Evolutionary conservation across 2,113 vertebrate genomes (phyloP).

Genomic region (Halichoeres trimaculatus): DNA sequence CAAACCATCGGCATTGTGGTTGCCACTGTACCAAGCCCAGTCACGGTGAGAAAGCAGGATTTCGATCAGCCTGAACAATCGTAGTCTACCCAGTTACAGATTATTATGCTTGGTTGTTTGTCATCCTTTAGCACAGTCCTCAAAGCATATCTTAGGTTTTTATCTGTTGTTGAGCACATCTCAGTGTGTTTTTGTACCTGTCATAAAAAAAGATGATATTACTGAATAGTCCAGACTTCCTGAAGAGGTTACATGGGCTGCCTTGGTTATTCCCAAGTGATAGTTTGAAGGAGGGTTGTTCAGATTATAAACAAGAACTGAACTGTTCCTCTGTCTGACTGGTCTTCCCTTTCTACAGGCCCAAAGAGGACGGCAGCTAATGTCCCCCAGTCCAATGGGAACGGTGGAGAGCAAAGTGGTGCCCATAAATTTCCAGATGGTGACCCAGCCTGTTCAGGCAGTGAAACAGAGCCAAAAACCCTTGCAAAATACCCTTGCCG

Average conservation of each 20-base stretch:
- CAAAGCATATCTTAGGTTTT: no score
- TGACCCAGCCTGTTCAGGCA: conserved; percentile 93
- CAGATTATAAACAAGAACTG: background rate
- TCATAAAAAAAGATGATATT: no score
- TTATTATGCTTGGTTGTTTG: no score
- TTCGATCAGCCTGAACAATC: no score
- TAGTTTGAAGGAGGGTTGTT: background rate
- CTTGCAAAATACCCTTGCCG: conserved; percentile 88
- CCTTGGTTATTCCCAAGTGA: background rate
- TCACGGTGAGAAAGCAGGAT: conserved; percentile 85
- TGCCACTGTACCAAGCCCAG: conserved; percentile 92
- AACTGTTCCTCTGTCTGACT: conserved; percentile 9
- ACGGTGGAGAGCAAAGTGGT: conserved; percentile 91
- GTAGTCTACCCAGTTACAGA: no score
- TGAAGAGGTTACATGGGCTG: no score
- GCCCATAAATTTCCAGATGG: conserved; percentile 95
- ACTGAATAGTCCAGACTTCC: no score
- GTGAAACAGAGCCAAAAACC: conserved; percentile 92
- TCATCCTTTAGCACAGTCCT: no score
- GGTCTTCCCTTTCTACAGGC: conserved; percentile 79
- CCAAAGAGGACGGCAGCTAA: conserved; percentile 89
- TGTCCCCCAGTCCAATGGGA: conserved; percentile 91
- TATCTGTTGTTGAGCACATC: no score
- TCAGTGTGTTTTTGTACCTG: no score
- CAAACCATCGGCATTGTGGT: conserved; percentile 94